Percentiles rank a stretch among this genome's conserved stretches.
Evolutionary conservation across 2,113 vertebrate species (phyloP).

Genomic region (Sphaerodactylus townsendi): DNA sequence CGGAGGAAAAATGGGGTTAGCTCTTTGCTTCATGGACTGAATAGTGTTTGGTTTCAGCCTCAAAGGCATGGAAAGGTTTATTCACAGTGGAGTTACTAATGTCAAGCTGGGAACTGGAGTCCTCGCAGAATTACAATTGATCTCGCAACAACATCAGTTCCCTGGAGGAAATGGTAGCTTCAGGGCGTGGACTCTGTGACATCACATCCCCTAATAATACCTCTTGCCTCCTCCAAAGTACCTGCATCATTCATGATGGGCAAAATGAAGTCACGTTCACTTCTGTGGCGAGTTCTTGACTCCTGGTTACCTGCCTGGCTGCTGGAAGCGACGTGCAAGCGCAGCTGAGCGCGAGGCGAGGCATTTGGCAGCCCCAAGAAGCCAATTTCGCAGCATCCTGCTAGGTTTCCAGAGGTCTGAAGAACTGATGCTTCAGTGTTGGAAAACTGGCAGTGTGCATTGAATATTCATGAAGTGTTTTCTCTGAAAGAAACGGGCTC

Average conservation of each 20-base stretch:
- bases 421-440: constrained; percentile 28
- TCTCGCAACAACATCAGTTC: no score
- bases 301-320: constrained; percentile 71
- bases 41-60: no score
- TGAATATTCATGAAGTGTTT: constrained; percentile 56
- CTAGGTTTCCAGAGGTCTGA: constrained; percentile 39
- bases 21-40: no score
- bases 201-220: no score
- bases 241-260: constrained; percentile 79
- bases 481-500: constrained; percentile 43
- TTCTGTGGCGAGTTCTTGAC: constrained; percentile 52
- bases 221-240: no score
- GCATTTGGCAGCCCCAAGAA: neutral
- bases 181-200: no score
- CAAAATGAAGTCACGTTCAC: constrained; percentile 69
- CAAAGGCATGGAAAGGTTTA: no score
- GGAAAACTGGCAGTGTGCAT: constrained; percentile 16
- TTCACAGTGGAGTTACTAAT: no score
- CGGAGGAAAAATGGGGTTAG: no score
- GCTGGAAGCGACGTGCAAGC: constrained; percentile 49
- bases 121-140: no score
- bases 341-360: constrained; percentile 12
- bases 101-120: no score
- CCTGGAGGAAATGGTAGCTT: no score
- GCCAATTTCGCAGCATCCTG: constrained; percentile 19